These are phyloP conservation scores for Oryzias woworae DNA, from an alignment of 2,113 vertebrate species.

Conservation along the genomic window DNA sequence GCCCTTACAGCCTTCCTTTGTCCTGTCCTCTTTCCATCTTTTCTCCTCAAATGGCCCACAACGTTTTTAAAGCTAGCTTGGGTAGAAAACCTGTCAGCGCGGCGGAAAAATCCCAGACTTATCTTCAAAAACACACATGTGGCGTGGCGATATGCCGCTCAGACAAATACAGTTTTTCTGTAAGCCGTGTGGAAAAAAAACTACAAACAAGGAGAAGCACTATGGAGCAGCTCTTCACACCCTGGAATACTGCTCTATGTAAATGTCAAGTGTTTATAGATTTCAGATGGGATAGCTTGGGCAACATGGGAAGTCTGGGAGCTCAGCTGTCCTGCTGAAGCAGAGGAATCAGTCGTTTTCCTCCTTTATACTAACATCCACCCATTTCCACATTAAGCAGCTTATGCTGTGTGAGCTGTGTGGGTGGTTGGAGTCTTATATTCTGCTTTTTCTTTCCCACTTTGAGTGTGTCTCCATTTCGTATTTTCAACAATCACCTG, in stretches of 20 bases:
- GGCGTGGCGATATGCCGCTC: constrained; percentile 11
- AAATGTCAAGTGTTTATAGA: constrained; percentile 16
- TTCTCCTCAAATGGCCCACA: background rate
- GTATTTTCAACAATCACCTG: constrained; percentile 25
- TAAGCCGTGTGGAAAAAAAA: background rate
- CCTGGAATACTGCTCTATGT: constrained; percentile 2
- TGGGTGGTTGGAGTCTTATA: constrained; percentile 5
- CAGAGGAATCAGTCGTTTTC: background rate
- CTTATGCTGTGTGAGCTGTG: constrained; percentile 15
- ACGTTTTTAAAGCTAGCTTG: constrained; percentile 1
- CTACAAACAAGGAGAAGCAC: background rate
- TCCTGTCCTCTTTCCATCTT: background rate
- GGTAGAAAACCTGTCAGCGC: constrained; percentile 5
- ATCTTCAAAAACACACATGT: constrained; percentile 21
- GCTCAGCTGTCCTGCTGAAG: constrained; percentile 1
- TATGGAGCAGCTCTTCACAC: background rate
- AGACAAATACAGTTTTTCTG: background rate
- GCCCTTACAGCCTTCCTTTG: constrained; percentile 9
- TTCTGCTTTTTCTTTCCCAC: background rate
- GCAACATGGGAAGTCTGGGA: background rate
- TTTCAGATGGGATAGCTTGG: constrained; percentile 22
- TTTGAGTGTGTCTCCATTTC: background rate
- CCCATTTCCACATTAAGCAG: constrained; percentile 14
- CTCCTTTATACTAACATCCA: background rate
- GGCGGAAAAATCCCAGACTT: constrained; percentile 15